Percentiles rank a stretch among this genome's conserved stretches.
These are phyloP conservation scores for Nomada ruficornis DNA, from an alignment of 2,888 invertebrate genomes.

Conservation along the genomic window DNA sequence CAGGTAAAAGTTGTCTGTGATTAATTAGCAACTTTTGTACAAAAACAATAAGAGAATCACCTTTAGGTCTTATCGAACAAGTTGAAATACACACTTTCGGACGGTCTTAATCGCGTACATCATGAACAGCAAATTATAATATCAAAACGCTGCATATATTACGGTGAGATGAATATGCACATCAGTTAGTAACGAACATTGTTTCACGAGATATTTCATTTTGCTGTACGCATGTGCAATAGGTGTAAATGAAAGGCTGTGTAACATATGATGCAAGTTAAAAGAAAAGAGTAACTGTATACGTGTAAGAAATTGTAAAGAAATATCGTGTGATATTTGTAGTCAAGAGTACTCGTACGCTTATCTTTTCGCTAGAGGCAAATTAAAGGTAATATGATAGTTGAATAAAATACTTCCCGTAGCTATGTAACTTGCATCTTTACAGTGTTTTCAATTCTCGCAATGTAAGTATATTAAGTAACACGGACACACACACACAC, in stretches of 20 bases:
- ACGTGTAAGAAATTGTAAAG: conserved; percentile 10
- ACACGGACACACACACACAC: neutral
- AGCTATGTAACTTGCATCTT: conserved; percentile 33
- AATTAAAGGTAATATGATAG: conserved; percentile 6
- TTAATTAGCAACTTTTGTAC: neutral
- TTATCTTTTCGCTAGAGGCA: conserved; percentile 27
- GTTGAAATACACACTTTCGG: conserved; percentile 16
- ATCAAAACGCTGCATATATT: too few relatives aligned
- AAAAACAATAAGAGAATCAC: conserved; percentile 66
- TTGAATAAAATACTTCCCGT: neutral
- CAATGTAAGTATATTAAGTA: conserved; percentile 2
- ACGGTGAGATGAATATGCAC: neutral
- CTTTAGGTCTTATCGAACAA: conserved; percentile 13
- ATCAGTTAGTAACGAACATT: conserved; percentile 3
- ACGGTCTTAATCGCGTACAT: neutral
- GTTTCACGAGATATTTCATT: conserved; percentile 30
- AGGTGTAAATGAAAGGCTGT: conserved; percentile 54
- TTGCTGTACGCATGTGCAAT: conserved; percentile 25
- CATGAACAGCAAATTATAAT: too few relatives aligned
- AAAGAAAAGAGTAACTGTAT: conserved; percentile 13
- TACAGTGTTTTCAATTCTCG: conserved; percentile 10
- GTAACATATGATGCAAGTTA: conserved; percentile 49
- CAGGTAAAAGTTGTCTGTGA: neutral
- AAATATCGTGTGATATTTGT: conserved; percentile 11
- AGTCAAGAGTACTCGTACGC: conserved; percentile 11